Evolutionary conservation across 2,797 vertebrate genomes (phyloP).

Genomic region (Bucorvus abyssinicus): DNA sequence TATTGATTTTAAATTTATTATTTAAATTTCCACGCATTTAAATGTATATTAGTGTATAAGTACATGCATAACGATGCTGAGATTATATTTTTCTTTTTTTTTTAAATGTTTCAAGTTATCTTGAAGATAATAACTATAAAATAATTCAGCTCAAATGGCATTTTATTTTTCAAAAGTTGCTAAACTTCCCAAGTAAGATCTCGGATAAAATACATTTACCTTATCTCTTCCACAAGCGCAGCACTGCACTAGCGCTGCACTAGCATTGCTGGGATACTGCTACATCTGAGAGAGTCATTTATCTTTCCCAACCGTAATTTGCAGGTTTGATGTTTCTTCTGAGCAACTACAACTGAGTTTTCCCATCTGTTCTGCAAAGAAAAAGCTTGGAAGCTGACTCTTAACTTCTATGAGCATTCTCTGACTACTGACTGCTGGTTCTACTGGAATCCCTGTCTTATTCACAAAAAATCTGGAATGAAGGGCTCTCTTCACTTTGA

Average conservation of each 20-base stretch:
- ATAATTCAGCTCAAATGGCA: not conserved
- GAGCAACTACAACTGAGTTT: not conserved
- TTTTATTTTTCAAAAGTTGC: not conserved
- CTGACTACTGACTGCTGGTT: not conserved
- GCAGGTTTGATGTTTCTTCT: not conserved
- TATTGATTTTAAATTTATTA: not conserved
- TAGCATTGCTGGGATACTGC: not conserved
- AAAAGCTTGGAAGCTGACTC: not conserved
- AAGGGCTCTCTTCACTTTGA: not conserved
- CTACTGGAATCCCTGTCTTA: not conserved
- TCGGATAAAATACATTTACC: not conserved
- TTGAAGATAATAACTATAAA: not conserved
- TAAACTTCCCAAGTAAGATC: not conserved
- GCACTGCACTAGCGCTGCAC: not conserved
- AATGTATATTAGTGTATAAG: not conserved
- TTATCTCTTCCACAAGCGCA: not conserved
- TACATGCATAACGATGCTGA: not conserved
- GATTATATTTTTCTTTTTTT: not conserved
- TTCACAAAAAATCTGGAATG: not conserved
- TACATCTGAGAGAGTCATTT: not conserved
- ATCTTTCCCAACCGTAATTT: not conserved
- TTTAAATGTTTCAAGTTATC: not conserved
- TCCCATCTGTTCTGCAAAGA: not conserved
- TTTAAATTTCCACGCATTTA: not conserved
- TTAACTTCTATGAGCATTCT: not conserved